Conservation (phyloP, 2,113 vertebrate species). For the Salvelinus sp. region DNA sequence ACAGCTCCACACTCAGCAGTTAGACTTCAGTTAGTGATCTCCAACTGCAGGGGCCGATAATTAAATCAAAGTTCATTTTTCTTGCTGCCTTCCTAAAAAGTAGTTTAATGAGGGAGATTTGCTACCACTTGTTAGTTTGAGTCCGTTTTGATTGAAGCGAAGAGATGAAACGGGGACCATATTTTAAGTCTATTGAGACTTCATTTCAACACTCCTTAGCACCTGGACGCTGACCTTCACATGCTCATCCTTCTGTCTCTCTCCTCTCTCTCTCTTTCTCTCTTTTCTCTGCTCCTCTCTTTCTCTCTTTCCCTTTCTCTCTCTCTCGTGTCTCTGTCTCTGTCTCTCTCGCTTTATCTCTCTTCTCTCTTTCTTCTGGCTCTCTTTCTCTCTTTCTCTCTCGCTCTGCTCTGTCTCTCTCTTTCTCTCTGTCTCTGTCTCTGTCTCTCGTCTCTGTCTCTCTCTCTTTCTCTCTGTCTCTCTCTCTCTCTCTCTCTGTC, state of each 20-base stretch:
- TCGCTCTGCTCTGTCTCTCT: too few relatives aligned
- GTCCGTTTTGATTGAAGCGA: too few relatives aligned
- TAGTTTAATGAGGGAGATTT: conserved; percentile 24
- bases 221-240: background rate
- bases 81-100: conserved; percentile 65
- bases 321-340: background rate
- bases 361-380: too few relatives aligned
- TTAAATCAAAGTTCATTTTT: conserved; percentile 74
- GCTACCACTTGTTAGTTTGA: too few relatives aligned
- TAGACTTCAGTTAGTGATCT: conserved; percentile 55
- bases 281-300: too few relatives aligned
- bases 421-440: too few relatives aligned
- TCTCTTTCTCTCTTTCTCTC: too few relatives aligned
- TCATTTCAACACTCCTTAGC: background rate
- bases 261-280: background rate
- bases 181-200: background rate
- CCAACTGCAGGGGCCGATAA: conserved; percentile 57
- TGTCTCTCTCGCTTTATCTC: too few relatives aligned
- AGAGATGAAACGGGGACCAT: too few relatives aligned
- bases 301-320: background rate
- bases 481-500: too few relatives aligned
- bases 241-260: background rate
- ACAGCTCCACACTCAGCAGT: conserved; percentile 21
- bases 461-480: too few relatives aligned
- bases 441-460: too few relatives aligned